Base-by-base conservation (phyloP, 2,888 invertebrate species). In the Ptilodon capucinus region DNA sequence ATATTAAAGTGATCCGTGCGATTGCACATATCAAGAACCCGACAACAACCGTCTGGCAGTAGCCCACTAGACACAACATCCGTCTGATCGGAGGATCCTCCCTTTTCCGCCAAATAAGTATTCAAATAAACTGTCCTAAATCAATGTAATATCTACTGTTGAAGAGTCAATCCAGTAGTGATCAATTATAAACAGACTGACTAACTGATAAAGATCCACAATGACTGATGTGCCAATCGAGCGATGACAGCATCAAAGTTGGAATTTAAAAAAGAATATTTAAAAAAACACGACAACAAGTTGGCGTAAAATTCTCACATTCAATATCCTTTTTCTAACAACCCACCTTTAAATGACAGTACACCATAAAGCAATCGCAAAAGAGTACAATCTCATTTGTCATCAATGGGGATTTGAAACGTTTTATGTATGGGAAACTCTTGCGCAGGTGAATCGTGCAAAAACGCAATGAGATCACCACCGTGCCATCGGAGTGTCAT, bases 381-480 rank as follows among this genome's bases (percentile, higher is more conserved):
- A 54, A 58, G 21, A 41, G 39, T 28, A 32, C 36, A 34, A 43
- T 48, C 43, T 52, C 4, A n/a, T 18, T 16, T 48, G 42, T 7
- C 8, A 0, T 0, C 0, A 11, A 5, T 13, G 7, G 40, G 45
- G 52, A 64, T 63, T 60, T 64, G 57, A 51, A 46, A 45, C 51
- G 56, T 48, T 66, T 39, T 39, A 50, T 46, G 13, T 50, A 40
- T 54, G 21, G 46, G 11, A 41, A 44, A 18, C 53, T 38, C 49
- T 34, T 11, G 67, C 60, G 72, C 77, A 79, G 71, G 71, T 69
- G 74, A 75, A 62, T 85, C 86, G 86, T 86, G 87, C 86, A 85
- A 86, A 88, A 86, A 86, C 85, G 81, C 79, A 76, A 78, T 85
- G 86, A 86, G 83, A 86, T 87, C 86, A 86, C 77, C 84, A 74